Evolutionary conservation across 2,113 vertebrate genomes (phyloP), one percentile per base, ranked within the genome.

Genomic region (Cromileptes altivelis): DNA sequence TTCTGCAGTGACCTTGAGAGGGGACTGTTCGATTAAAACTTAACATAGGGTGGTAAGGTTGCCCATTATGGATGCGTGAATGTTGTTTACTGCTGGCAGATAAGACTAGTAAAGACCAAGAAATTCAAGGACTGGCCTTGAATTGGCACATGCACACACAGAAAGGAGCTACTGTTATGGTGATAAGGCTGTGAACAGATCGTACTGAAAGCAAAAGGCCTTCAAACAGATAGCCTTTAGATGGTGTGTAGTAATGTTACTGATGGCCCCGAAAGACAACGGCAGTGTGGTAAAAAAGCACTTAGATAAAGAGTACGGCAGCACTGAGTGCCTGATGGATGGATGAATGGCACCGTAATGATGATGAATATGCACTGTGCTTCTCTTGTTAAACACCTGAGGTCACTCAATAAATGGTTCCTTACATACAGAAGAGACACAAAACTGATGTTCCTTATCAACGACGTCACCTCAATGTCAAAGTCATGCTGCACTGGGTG

Each of bases 51-150:
- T 25, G 17, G 21, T 21, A 53, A 49, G 1, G 33, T 30, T 27
- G 42, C 5, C 5, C 18, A 56, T 27, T n/a, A 2, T 12, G 60
- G 40, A 82, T 30, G 47, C 40, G 67, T 60, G 62, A 58, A 61
- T 1, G 18, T 1, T 17, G n/a, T 78, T 69, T 61, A 72, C 14
- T 40, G 42, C 8, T 2, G 23, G 45, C 5, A 86, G 90, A 88
- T 89, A 81, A 86, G 77, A 82, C 47, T 1, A 19, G 69, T 58
- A 5, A 53, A 58, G 7, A 3, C 13, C 1, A 12, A 27, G 70
- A 14, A 61, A 21, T 23, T 37, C 53, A 58, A 3, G 45, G 60
- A n/a, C 25, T 75, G 91, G 70, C 93, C 91, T 92, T 92, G 89
- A 91, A 60, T 15, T 13, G 15, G 47, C 37, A 19, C 61, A 72